phyloP scores from a whole-genome alignment of 1,140 invertebrate genomes.

The Dryas iulia region DNA sequence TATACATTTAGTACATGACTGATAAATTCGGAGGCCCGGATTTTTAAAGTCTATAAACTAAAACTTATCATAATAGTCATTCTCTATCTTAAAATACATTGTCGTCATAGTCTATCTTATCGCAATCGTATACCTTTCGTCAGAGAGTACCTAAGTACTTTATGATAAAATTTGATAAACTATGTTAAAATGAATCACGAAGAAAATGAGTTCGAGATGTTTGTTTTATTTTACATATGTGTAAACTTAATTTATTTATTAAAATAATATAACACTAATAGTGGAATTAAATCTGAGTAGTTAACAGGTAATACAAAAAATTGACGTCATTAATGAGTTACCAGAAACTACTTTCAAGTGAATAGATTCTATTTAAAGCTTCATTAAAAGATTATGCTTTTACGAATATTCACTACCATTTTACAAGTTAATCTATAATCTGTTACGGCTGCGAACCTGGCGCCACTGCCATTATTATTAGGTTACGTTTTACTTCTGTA shows the following conservation, averaged over 20 bases:
- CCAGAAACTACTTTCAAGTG: neutral
- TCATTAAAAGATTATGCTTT: conserved; percentile 1
- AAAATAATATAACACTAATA: too few relatives aligned
- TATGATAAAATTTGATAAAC: conserved; percentile 56
- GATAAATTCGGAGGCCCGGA: neutral
- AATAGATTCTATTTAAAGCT: conserved; percentile 1
- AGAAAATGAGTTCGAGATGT: conserved; percentile 7
- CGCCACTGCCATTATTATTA: conserved; percentile 62
- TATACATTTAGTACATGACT: neutral
- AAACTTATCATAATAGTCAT: conserved; percentile 17
- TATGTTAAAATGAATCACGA: conserved; percentile 49
- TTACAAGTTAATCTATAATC: conserved; percentile 47
- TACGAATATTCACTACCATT: neutral
- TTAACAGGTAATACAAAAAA: neutral
- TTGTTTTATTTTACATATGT: neutral
- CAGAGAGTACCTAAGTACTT: conserved; percentile 41
- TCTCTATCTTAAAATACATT: conserved; percentile 42
- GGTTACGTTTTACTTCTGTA: conserved; percentile 46
- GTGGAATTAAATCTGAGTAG: neutral
- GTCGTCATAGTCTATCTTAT: conserved; percentile 69
- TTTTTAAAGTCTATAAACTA: conserved; percentile 2
- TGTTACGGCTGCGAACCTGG: conserved; percentile 55
- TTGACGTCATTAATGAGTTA: neutral
- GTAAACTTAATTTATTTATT: too few relatives aligned
- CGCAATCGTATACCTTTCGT: conserved; percentile 59